Percentiles rank a stretch among this genome's conserved stretches.
Evolutionary conservation across 2,113 vertebrate species (phyloP).

Genomic region (Gnathonemus echidnorhynchus): DNA sequence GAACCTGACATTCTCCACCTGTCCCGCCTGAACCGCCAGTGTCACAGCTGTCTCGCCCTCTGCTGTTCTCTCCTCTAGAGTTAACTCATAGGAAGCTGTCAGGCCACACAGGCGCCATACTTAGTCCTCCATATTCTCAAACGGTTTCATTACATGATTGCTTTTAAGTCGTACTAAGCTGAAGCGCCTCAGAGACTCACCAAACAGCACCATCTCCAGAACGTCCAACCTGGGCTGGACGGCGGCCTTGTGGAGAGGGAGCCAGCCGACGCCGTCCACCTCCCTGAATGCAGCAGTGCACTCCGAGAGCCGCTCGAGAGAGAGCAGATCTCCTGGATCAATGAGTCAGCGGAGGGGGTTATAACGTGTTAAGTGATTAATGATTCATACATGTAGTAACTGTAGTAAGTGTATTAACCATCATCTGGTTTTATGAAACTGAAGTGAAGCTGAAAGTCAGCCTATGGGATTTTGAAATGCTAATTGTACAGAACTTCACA

Average conservation of each 20-base stretch:
- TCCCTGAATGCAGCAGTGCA: slow-evolving; percentile 62
- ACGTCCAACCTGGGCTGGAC: slow-evolving; percentile 60
- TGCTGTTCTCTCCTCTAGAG: slow-evolving; percentile 67
- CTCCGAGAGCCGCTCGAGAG: slow-evolving; percentile 60
- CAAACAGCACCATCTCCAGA: slow-evolving; percentile 64
- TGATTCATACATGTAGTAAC: not conserved
- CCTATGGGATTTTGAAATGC: not conserved
- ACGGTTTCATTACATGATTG: not conserved
- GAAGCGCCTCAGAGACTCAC: slow-evolving; percentile 40
- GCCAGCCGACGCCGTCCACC: slow-evolving; percentile 66
- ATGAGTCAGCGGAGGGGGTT: not conserved
- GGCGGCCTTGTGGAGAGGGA: slow-evolving; percentile 68
- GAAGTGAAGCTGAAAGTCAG: not conserved
- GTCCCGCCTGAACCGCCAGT: slow-evolving; percentile 61
- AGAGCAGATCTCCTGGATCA: slow-evolving; percentile 57
- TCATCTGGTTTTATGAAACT: not conserved
- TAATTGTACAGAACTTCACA: not conserved
- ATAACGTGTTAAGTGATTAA: not conserved
- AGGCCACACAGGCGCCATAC: not conserved
- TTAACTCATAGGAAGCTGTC: slow-evolving; percentile 57
- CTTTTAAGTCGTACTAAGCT: not conserved
- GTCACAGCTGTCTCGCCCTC: slow-evolving; percentile 72
- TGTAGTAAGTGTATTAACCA: not conserved
- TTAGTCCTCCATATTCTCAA: not conserved
- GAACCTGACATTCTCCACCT: slow-evolving; percentile 56